These are phyloP conservation scores for Hemicrepidius hirtus DNA, from an alignment of 2,888 invertebrate species.

Conservation along the genomic window DNA sequence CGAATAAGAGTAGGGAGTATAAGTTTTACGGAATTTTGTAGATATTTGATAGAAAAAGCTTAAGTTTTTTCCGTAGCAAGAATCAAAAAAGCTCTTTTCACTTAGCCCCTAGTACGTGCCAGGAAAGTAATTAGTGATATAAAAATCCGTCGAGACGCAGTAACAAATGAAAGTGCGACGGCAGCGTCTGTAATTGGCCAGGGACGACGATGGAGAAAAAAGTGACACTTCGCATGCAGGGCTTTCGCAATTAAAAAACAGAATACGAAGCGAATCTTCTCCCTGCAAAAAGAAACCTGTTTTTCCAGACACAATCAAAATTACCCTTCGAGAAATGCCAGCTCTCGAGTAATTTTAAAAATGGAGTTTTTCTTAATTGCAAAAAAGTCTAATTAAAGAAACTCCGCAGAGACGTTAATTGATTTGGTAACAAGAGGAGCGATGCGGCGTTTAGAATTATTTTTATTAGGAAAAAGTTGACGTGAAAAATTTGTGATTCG, in stretches of 20 bases:
- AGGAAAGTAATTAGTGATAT: constrained; percentile 72
- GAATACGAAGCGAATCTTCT: constrained; percentile 51
- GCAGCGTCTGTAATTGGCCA: constrained; percentile 64
- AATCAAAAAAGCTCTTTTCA: constrained; percentile 52
- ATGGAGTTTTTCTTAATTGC: constrained; percentile 71
- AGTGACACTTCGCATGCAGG: constrained; percentile 70
- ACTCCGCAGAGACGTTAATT: constrained; percentile 70
- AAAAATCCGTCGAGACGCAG: constrained; percentile 72
- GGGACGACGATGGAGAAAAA: constrained; percentile 62
- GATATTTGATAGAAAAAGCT: constrained; percentile 20
- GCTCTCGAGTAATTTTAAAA: constrained; percentile 70
- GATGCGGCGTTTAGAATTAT: constrained; percentile 55
- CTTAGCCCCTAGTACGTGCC: constrained; percentile 66
- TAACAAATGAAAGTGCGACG: constrained; percentile 71
- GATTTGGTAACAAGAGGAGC: constrained; percentile 71
- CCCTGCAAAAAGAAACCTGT: constrained; percentile 53
- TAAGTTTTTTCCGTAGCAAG: constrained; percentile 23
- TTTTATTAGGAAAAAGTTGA: constrained; percentile 36
- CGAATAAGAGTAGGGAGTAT: neutral
- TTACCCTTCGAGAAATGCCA: constrained; percentile 68
- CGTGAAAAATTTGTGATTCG: constrained; percentile 50
- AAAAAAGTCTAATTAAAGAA: constrained; percentile 71
- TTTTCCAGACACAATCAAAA: constrained; percentile 67
- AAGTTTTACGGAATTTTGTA: neutral
- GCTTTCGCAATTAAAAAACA: constrained; percentile 68